These are phyloP conservation scores for Pelosia muscerda DNA, from an alignment of 2,888 invertebrate genomes.

Conservation along the genomic window DNA sequence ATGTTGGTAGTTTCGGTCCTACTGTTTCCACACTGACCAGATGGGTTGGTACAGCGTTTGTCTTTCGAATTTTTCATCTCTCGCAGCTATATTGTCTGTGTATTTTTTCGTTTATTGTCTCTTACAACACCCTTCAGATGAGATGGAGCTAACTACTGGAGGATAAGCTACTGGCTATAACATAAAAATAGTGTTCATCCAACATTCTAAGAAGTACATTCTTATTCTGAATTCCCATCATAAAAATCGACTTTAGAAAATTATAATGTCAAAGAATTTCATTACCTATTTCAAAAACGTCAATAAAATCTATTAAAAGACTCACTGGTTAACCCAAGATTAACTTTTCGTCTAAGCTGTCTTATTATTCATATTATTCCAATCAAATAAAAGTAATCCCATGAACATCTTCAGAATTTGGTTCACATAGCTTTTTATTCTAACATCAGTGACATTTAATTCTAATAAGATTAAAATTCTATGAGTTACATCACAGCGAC, in stretches of 20 bases:
- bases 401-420: constrained; percentile 27
- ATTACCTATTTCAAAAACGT: constrained; percentile 19
- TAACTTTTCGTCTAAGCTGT: constrained; percentile 13
- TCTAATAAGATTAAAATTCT: constrained; percentile 33
- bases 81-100: too few species aligned
- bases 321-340: constrained; percentile 13
- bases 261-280: constrained; percentile 23
- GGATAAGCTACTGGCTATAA: neutral
- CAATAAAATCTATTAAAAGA: constrained; percentile 24
- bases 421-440: constrained; percentile 41
- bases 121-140: too few species aligned
- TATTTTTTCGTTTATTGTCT: too few species aligned
- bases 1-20: too few species aligned
- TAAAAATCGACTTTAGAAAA: constrained; percentile 21
- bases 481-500: constrained; percentile 18
- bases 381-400: constrained; percentile 21
- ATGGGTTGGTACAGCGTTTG: too few species aligned
- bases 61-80: too few species aligned
- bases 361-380: constrained; percentile 25
- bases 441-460: constrained; percentile 30
- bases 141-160: too few species aligned
- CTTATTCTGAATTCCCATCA: constrained; percentile 18
- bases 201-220: neutral
- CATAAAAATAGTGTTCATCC: neutral
- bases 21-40: too few species aligned